Evolutionary conservation across 2,797 vertebrate species (phyloP).

Genomic region (Danio aesculapii): DNA sequence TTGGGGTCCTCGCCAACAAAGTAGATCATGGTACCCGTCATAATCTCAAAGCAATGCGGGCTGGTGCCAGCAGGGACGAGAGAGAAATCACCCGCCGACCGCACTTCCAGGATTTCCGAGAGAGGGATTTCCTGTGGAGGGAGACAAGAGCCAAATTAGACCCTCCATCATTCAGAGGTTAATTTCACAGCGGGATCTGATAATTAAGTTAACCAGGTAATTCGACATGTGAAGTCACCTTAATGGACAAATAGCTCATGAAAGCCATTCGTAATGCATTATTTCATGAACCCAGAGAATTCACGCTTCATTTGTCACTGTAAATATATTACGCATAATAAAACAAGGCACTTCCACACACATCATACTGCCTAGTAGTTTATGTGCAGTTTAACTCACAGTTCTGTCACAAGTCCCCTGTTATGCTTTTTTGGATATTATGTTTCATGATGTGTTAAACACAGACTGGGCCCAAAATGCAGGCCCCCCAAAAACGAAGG

Average conservation of each 20-base stretch:
- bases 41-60: conserved; percentile 91
- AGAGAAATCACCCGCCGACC: conserved; percentile 81
- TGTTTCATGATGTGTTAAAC: no score
- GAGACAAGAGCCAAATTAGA: not conserved
- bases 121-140: conserved; percentile 87
- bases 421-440: no score
- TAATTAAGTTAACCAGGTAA: conserved; percentile 11
- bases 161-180: conserved; percentile 7
- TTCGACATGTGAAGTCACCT: conserved; percentile 15
- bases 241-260: not conserved
- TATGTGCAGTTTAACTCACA: not conserved
- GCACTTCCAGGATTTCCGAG: conserved; percentile 87
- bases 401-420: not conserved
- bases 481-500: no score
- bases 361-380: not conserved
- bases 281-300: conserved; percentile 11
- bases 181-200: not conserved
- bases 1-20: conserved; percentile 88
- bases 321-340: not conserved
- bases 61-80: conserved; percentile 82
- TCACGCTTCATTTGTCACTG: conserved; percentile 7
- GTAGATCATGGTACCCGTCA: conserved; percentile 87
- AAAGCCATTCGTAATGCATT: conserved; percentile 12
- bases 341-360: not conserved
- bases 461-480: no score